Conservation (phyloP, 1,140 invertebrate species). For the Meloidogyne floridensis region DNA sequence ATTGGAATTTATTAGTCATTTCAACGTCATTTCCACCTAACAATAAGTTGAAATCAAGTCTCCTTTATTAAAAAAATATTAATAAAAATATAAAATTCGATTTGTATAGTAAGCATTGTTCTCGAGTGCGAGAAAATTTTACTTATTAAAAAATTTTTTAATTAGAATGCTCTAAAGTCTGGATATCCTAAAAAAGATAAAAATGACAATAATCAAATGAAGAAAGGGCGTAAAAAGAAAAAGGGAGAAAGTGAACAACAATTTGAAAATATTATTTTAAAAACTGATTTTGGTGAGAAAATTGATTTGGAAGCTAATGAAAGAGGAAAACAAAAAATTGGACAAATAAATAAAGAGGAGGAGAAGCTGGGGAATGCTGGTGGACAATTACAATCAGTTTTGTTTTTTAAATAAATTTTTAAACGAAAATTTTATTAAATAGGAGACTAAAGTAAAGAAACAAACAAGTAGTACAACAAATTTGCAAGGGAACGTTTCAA, state of each 20-base stretch:
- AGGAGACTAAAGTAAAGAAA: slow-evolving; percentile 8
- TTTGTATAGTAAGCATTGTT: too few species aligned
- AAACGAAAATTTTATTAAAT: background rate
- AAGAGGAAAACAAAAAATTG: background rate
- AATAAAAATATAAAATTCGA: too few species aligned
- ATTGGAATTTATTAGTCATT: too few species aligned
- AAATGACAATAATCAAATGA: background rate
- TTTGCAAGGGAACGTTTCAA: background rate
- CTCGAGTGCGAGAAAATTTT: background rate
- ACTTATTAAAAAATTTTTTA: background rate
- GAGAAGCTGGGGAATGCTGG: background rate
- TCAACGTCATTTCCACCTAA: too few species aligned
- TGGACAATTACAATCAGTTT: background rate
- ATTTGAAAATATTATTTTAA: background rate
- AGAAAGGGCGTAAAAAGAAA: slow-evolving; percentile 15
- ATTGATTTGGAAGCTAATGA: background rate
- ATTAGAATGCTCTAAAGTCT: slow-evolving; percentile 19
- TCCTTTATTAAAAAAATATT: too few species aligned
- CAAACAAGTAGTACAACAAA: background rate
- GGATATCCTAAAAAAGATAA: slow-evolving; percentile 12
- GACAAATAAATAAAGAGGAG: background rate
- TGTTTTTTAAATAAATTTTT: background rate
- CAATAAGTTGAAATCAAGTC: too few species aligned
- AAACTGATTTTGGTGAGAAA: background rate
- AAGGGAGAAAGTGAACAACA: slow-evolving; percentile 4